Evolutionary conservation across 2,797 vertebrate genomes (phyloP), one percentile per base, ranked within the genome.

Genomic region (Tiaroga cobitis): DNA sequence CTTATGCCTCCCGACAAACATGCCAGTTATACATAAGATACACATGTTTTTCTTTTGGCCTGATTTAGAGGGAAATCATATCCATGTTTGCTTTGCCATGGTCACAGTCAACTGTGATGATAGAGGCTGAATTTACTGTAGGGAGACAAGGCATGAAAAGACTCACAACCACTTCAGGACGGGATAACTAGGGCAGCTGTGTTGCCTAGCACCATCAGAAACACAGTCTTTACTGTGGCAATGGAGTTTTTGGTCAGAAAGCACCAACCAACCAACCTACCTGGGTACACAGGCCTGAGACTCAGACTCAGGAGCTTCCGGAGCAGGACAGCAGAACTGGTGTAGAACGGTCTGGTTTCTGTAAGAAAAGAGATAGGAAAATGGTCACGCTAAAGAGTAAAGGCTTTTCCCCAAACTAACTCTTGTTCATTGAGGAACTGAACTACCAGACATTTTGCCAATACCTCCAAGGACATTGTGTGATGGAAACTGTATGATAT

Each of bases 321-420:
- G 97, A 32, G 97, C 98, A 2, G 98, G 98, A 91, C 98, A 99
- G 93, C 98, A 99, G 95, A 99, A 99, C 94, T 99, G 98, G 92
- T 99, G 98, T 82, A 99, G 95, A 86, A 99, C 97, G 0, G 97
- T 99, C 93, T 98, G 97, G 95, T 97, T 99, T 91, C 98, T 99
- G 95, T 21, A 63, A 56, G 73, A 72, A 43, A 76, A 49, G 3
- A 74, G 39, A 83, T 51, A 85, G 54, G 46, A 10, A 39, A 76
- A 51, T 63, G 29, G 46, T 75, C 51, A 70, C 8, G 5, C 56
- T 63, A 79, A 34, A 59, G 15, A n/a, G 3, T 34, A 54, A 24
- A 37, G 29, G 21, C 19, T 77, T 54, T 76, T 15, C 16, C 37
- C 37, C 16, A 74, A n/a, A 15, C 9, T 68, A 68, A 4, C 34